Percentiles rank a stretch among this genome's conserved stretches.
These are phyloP conservation scores for Platalea minor DNA, from an alignment of 2,797 vertebrate genomes.

Conservation along the genomic window DNA sequence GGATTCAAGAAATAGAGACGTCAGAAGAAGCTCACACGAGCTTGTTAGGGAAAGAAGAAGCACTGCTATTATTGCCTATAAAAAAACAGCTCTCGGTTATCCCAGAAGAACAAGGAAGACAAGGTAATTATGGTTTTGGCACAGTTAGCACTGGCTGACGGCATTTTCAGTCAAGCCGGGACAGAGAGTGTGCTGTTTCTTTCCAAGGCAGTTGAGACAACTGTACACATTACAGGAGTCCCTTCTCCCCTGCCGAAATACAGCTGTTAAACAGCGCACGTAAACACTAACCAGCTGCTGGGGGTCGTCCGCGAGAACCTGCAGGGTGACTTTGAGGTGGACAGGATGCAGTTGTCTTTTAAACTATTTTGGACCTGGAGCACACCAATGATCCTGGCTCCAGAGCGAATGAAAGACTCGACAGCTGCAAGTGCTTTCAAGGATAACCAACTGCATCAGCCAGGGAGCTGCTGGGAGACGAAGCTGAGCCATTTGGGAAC, in stretches of 20 bases:
- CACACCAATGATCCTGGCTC: background rate
- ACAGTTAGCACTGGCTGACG: background rate
- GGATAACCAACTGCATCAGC: background rate
- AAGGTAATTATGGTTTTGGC: conserved; percentile 38
- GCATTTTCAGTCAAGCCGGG: background rate
- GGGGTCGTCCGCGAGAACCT: background rate
- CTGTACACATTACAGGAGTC: background rate
- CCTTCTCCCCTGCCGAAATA: background rate
- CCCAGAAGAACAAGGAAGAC: background rate
- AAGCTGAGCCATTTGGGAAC: background rate
- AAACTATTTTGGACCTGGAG: conserved; percentile 26
- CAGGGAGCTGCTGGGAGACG: background rate
- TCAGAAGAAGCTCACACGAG: background rate
- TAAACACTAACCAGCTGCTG: background rate
- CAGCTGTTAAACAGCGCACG: background rate
- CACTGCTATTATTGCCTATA: background rate
- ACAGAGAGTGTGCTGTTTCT: background rate
- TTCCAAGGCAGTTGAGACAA: background rate
- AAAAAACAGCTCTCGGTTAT: background rate
- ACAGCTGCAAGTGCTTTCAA: conserved; percentile 25
- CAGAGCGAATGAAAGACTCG: background rate
- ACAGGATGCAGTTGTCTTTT: conserved; percentile 19
- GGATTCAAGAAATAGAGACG: background rate
- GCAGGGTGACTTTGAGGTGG: background rate
- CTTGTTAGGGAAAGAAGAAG: background rate